Evolutionary conservation across 1,140 invertebrate genomes (phyloP).

Genomic region (Drosophila pachea): DNA sequence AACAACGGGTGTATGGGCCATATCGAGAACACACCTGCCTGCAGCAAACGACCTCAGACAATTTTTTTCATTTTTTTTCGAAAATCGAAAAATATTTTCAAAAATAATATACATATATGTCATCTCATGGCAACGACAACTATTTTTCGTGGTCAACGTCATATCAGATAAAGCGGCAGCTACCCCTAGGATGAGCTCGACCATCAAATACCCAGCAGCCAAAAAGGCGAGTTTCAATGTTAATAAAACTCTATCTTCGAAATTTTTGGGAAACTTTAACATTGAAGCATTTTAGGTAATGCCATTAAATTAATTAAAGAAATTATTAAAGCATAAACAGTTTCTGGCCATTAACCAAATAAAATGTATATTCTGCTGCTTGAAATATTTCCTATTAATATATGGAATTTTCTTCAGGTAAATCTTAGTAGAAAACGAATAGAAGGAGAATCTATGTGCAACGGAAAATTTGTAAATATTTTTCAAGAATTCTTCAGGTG

Average conservation of each 20-base stretch:
- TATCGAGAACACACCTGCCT: slow-evolving; percentile 59
- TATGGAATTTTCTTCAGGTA: no score
- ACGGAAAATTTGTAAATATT: slow-evolving; percentile 28
- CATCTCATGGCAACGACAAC: slow-evolving; percentile 41
- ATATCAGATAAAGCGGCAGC: slow-evolving; percentile 17
- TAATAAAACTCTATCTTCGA: no score
- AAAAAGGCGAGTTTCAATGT: no score
- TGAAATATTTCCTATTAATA: no score
- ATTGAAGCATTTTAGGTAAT: no score
- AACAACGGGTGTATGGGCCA: slow-evolving; percentile 38
- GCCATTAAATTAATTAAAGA: no score
- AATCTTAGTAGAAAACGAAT: no score
- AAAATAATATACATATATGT: slow-evolving; percentile 18
- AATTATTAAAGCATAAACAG: no score
- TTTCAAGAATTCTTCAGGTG: slow-evolving; percentile 14
- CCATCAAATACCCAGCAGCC: background rate
- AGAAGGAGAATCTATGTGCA: no score
- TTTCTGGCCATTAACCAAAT: no score
- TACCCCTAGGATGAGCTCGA: background rate
- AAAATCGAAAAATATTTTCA: slow-evolving; percentile 22
- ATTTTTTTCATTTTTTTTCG: slow-evolving; percentile 36
- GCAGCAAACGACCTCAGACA: slow-evolving; percentile 40
- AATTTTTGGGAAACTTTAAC: no score
- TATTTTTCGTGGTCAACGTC: slow-evolving; percentile 64
- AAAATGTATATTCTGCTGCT: no score